These are phyloP conservation scores for Drosophila obscura DNA, from an alignment of 1,140 invertebrate species.

Conservation along the genomic window DNA sequence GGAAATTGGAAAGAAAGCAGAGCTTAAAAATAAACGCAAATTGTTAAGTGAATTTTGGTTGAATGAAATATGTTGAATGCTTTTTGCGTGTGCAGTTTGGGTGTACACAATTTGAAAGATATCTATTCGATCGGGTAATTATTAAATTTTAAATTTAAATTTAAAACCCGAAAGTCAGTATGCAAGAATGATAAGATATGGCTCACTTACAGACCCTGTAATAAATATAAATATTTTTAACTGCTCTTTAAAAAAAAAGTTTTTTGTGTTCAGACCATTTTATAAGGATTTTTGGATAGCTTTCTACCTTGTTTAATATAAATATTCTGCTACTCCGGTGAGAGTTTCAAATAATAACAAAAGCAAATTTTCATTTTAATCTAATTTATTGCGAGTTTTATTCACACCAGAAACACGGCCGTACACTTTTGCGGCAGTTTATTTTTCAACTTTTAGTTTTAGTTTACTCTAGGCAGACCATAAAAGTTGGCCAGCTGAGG, in stretches of 20 bases:
- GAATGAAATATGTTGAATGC: too few relatives aligned
- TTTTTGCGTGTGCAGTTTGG: too few relatives aligned
- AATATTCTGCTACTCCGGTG: background rate
- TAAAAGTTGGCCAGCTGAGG: conserved; percentile 24
- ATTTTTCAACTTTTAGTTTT: conserved; percentile 50
- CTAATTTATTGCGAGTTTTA: conserved; percentile 44
- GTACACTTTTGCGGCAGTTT: conserved; percentile 33
- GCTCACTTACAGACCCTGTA: background rate
- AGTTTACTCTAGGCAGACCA: conserved; percentile 2
- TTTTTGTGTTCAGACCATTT: too few relatives aligned
- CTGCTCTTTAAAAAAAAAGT: conserved; percentile 1
- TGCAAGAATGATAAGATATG: background rate
- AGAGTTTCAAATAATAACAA: conserved; percentile 28
- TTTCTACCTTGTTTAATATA: too few relatives aligned
- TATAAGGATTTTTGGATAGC: too few relatives aligned
- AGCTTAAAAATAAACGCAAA: background rate
- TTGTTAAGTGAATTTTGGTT: conserved; percentile 4
- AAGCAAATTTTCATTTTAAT: conserved; percentile 29
- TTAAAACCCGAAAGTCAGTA: background rate
- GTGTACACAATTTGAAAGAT: too few relatives aligned
- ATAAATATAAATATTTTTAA: too few relatives aligned
- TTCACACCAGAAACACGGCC: conserved; percentile 18
- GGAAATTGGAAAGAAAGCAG: conserved; percentile 33
- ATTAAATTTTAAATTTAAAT: background rate
- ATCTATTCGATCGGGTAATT: too few relatives aligned